phyloP scores from a whole-genome alignment of 2,113 vertebrate genomes.

The Corvus cornix region DNA sequence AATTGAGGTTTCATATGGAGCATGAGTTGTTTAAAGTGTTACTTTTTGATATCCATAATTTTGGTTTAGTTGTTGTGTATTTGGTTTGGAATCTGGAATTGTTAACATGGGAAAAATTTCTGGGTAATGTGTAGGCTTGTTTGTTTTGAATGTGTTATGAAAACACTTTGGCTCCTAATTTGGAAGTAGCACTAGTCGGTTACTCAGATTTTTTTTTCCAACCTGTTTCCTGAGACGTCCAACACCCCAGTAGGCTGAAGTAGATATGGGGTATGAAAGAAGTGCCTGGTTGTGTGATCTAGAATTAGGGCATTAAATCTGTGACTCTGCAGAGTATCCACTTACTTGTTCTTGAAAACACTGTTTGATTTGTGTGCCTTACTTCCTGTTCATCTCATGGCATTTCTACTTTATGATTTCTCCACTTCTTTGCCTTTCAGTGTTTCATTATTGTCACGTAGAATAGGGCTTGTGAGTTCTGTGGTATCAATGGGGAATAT shows the following conservation, averaged over 20 bases:
- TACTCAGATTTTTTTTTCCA: conserved; percentile 32
- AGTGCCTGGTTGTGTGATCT: not conserved
- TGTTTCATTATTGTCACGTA: not conserved
- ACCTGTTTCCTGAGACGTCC: not conserved
- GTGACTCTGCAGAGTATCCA: not conserved
- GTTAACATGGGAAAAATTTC: conserved; percentile 39
- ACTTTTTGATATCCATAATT: conserved; percentile 9
- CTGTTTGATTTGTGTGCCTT: not conserved
- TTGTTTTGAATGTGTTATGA: conserved; percentile 67
- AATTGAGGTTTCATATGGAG: not conserved
- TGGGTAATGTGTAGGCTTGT: conserved; percentile 60
- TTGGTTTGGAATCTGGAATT: conserved; percentile 57
- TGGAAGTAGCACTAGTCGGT: not conserved
- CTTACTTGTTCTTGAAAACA: not conserved
- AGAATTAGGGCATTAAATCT: not conserved
- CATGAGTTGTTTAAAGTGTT: conserved; percentile 24
- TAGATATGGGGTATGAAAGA: not conserved
- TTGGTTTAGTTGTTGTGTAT: conserved; percentile 35
- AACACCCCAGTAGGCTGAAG: not conserved
- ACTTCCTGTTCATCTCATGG: not conserved
- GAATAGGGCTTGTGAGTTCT: not conserved
- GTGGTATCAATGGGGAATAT: fast-evolving
- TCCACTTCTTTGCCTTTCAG: not conserved
- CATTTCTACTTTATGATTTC: not conserved
- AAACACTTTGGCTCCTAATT: conserved; percentile 54